A percentile compares a stretch with the other conserved stretches of the same genome.
Evolutionary conservation across 2,888 invertebrate genomes (phyloP).

Genomic region (Bhutanitis thaidina): DNA sequence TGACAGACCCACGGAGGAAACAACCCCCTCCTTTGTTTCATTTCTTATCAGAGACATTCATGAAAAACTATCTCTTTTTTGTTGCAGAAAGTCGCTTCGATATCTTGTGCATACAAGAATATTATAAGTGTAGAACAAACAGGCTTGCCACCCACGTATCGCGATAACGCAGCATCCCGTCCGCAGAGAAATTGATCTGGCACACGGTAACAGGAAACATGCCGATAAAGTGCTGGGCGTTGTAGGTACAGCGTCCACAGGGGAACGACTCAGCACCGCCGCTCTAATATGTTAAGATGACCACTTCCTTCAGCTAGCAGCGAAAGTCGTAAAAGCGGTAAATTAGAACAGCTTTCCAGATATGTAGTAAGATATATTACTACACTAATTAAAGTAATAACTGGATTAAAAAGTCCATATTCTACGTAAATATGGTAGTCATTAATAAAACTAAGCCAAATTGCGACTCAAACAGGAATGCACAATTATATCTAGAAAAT

Average conservation of each 20-base stretch:
- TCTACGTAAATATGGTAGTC: constrained; percentile 11
- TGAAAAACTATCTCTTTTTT: constrained; percentile 49
- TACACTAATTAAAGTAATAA: not conserved
- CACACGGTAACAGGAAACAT: constrained; percentile 66
- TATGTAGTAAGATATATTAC: constrained; percentile 18
- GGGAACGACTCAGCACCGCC: constrained; percentile 27
- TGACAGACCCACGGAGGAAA: constrained; percentile 4
- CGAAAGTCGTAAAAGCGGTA: constrained; percentile 16
- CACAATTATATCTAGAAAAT: constrained; percentile 35
- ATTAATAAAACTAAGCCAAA: constrained; percentile 10
- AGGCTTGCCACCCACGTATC: constrained; percentile 61
- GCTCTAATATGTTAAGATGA: constrained; percentile 63
- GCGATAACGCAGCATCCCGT: constrained; percentile 66
- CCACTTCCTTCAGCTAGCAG: constrained; percentile 33
- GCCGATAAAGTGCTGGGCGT: constrained; percentile 47
- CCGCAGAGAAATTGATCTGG: constrained; percentile 70
- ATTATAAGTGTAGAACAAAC: constrained; percentile 67
- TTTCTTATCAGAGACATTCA: constrained; percentile 37
- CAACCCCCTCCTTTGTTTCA: constrained; percentile 22
- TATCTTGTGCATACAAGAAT: constrained; percentile 72
- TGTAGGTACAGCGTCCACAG: constrained; percentile 32
- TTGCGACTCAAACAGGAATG: constrained; percentile 25
- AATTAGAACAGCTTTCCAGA: constrained; percentile 12
- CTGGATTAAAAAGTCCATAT: not conserved
- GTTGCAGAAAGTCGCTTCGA: constrained; percentile 71